Percentiles rank a stretch among this genome's conserved stretches.
Evolutionary conservation across 2,888 invertebrate genomes (phyloP).

Genomic region (Phytoseiulus persimilis): DNA sequence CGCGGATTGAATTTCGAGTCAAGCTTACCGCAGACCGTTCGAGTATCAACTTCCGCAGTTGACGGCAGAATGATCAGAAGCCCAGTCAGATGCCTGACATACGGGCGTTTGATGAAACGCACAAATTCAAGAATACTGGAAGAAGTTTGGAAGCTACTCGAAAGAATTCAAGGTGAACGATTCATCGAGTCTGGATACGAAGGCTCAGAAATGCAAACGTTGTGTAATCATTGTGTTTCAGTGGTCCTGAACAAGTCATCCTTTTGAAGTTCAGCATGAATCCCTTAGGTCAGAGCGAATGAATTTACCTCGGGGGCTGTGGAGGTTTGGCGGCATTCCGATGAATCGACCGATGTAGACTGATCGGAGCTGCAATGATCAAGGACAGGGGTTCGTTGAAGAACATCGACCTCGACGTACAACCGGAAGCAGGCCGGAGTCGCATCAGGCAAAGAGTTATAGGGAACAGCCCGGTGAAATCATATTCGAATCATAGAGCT

Average conservation of each 20-base stretch:
- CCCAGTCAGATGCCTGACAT: too few relatives aligned
- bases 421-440: not conserved
- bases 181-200: not conserved
- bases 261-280: not conserved
- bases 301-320: not conserved
- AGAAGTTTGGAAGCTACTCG: not conserved
- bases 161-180: not conserved
- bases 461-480: constrained; percentile 35
- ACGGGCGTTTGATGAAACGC: not conserved
- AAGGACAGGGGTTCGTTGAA: too few relatives aligned
- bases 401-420: too few relatives aligned
- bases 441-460: not conserved
- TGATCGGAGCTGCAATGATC: not conserved
- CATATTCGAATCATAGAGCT: constrained; percentile 31
- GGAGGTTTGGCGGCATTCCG: not conserved
- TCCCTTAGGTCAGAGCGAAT: not conserved
- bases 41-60: too few relatives aligned
- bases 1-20: not conserved
- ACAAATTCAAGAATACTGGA: not conserved
- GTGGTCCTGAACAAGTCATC: constrained; percentile 38
- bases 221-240: constrained; percentile 21
- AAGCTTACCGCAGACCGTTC: not conserved
- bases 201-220: constrained; percentile 14
- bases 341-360: not conserved
- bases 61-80: too few relatives aligned